Percentiles rank a stretch among this genome's conserved stretches.
These are phyloP conservation scores for Tautogolabrus adspersus DNA, from an alignment of 2,113 vertebrate species.

Conservation along the genomic window DNA sequence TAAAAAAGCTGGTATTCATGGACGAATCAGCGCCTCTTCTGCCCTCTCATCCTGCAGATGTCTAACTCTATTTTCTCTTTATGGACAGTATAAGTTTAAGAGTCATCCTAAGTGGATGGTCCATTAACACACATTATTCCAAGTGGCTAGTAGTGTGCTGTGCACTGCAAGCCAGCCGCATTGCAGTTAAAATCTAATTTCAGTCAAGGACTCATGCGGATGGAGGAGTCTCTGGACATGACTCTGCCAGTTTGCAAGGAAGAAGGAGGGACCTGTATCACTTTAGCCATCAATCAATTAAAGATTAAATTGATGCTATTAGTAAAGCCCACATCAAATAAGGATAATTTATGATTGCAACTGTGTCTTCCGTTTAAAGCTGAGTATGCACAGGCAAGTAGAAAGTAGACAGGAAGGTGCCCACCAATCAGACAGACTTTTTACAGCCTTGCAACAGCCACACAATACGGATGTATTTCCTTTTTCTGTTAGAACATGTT, in stretches of 20 bases:
- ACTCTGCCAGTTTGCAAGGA: conserved; percentile 15
- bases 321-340: background rate
- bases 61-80: conserved; percentile 40
- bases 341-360: background rate
- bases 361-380: background rate
- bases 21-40: conserved; percentile 20
- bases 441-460: no score
- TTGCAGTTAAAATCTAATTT: conserved; percentile 56
- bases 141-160: conserved; percentile 29
- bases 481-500: background rate
- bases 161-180: conserved; percentile 47
- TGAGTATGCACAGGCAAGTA: background rate
- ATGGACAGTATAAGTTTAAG: conserved; percentile 43
- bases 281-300: conserved; percentile 38
- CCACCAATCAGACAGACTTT: background rate
- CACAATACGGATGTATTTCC: no score
- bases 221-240: conserved; percentile 31
- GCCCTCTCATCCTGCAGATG: conserved; percentile 29
- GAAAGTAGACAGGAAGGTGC: background rate
- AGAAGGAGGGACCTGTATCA: conserved; percentile 15
- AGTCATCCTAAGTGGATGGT: conserved; percentile 40
- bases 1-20: background rate
- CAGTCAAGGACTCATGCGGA: conserved; percentile 51
- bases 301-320: conserved; percentile 6
- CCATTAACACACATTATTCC: conserved; percentile 59